Evolutionary conservation across 2,888 invertebrate genomes (phyloP).

Genomic region (Amblyjoppa proteus): DNA sequence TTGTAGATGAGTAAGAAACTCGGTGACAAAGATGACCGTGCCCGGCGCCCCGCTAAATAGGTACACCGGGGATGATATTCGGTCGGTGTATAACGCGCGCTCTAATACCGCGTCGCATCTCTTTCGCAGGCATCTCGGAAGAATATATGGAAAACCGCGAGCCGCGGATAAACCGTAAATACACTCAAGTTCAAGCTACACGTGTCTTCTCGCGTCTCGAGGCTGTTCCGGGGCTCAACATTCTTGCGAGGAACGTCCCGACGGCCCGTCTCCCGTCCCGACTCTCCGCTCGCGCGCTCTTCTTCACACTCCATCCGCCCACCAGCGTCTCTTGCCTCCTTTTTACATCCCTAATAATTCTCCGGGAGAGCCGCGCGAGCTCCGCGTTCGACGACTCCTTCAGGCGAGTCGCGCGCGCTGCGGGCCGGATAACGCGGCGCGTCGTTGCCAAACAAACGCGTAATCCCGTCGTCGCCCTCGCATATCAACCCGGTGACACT

Average conservation of each 20-base stretch:
- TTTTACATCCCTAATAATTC: constrained; percentile 63
- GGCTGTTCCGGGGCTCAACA: constrained; percentile 79
- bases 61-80: constrained; percentile 55
- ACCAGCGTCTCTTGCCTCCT: constrained; percentile 59
- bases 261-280: constrained; percentile 10
- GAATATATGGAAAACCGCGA: constrained; percentile 45
- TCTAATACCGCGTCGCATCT: constrained; percentile 5
- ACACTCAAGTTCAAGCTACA: constrained; percentile 80
- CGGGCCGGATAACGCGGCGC: constrained; percentile 37
- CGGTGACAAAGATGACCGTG: constrained; percentile 58
- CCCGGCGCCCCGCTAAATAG: constrained; percentile 57
- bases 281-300: constrained; percentile 57
- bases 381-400: constrained; percentile 74
- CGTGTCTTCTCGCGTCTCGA: constrained; percentile 82
- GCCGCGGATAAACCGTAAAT: constrained; percentile 63
- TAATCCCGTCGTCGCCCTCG: constrained; percentile 80
- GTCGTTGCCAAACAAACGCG: constrained; percentile 76
- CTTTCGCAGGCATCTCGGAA: constrained; percentile 9
- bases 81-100: constrained; percentile 4
- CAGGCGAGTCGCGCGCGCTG: constrained; percentile 66
- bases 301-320: constrained; percentile 62
- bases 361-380: constrained; percentile 57
- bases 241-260: constrained; percentile 72
- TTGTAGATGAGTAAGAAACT: constrained; percentile 67
- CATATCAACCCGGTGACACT: constrained; percentile 42